Percentiles rank a stretch among this genome's conserved stretches.
Conservation (phyloP, 30 jellyfish, hydroid and myxozoan genomes). For the Rhopilema esculentum region DNA sequence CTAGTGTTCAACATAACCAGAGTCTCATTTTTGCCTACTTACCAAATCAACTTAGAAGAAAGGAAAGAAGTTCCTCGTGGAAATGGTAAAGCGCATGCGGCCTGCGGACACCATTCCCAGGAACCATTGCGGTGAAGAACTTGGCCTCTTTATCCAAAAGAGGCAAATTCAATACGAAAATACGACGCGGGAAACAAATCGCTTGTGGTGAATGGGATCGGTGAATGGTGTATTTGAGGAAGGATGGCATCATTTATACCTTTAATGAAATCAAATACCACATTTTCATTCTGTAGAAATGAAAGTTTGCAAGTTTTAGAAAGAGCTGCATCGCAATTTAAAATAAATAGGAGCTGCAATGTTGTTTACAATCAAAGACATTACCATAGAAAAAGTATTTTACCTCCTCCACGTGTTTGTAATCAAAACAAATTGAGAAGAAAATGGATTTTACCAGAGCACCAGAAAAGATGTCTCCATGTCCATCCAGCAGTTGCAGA, state of each 20-base stretch:
- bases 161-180: not conserved
- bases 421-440: not conserved
- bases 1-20: not conserved
- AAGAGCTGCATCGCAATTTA: no score
- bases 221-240: no score
- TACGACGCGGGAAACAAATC: not conserved
- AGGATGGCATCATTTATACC: not conserved
- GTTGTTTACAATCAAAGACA: not conserved
- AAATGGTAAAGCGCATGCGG: not conserved
- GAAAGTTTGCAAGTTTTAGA: not conserved
- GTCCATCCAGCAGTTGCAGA: conserved; percentile 70
- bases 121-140: not conserved
- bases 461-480: conserved; percentile 8
- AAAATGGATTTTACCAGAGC: not conserved
- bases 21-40: not conserved
- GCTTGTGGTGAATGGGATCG: no score
- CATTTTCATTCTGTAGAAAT: not conserved
- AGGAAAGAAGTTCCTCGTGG: not conserved
- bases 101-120: not conserved
- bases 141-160: not conserved
- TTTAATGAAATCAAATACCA: not conserved
- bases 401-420: not conserved
- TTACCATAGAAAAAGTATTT: not conserved
- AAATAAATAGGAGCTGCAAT: not conserved
- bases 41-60: not conserved